These are phyloP conservation scores for Eonycteris spelaea DNA, from an alignment of 2,113 vertebrate genomes.

Conservation along the genomic window DNA sequence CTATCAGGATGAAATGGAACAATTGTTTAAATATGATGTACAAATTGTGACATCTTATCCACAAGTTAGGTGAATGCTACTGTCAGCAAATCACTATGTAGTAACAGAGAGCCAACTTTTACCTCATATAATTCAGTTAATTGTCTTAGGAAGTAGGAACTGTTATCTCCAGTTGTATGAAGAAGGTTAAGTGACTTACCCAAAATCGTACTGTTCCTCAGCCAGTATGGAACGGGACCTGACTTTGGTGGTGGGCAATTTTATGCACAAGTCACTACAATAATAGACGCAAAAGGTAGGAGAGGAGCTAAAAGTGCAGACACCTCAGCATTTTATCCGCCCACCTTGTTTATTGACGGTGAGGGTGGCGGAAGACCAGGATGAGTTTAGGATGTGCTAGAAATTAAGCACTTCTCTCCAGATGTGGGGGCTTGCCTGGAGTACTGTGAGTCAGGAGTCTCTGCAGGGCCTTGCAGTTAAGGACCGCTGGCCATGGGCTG, in stretches of 20 bases:
- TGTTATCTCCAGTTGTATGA: not conserved
- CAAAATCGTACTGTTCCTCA: not conserved
- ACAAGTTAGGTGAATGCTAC: not conserved
- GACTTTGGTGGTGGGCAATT: not conserved
- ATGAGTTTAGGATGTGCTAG: not conserved
- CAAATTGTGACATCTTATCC: not conserved
- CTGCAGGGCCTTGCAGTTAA: not conserved
- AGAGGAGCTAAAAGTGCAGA: not conserved
- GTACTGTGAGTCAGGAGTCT: not conserved
- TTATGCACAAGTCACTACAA: not conserved
- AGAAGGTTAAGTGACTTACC: not conserved
- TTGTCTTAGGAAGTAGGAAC: not conserved
- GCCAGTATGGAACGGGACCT: not conserved
- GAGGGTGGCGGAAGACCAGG: not conserved
- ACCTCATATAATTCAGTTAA: not conserved
- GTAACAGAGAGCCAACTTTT: not conserved
- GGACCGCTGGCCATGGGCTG: too few species aligned
- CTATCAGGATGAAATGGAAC: not conserved
- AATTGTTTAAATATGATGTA: rapidly evolving
- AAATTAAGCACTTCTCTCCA: not conserved
- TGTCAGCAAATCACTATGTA: rapidly evolving
- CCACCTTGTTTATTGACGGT: not conserved
- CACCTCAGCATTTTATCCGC: too few species aligned
- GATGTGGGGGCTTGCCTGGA: too few species aligned
- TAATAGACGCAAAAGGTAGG: not conserved